These are phyloP conservation scores for Platysteira castanea DNA, from an alignment of 2,113 vertebrate species.

Conservation along the genomic window DNA sequence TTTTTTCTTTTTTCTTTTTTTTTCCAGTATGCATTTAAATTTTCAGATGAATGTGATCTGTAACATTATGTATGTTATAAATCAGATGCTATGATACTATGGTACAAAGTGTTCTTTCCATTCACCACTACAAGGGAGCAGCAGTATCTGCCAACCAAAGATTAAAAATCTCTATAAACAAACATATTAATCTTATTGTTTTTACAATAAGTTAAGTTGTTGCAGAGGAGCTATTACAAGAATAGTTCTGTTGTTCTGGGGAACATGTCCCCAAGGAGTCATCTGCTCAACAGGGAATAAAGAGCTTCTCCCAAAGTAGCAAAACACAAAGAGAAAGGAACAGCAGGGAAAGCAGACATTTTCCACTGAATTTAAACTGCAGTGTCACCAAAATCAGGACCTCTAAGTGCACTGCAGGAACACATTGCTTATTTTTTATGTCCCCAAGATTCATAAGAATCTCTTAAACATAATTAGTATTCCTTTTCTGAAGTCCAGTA, in stretches of 20 bases:
- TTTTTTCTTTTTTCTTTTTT: neutral
- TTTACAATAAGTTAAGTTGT: neutral
- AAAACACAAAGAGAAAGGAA: neutral
- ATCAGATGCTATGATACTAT: neutral
- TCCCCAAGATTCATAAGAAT: neutral
- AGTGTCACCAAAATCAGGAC: neutral
- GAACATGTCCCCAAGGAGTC: neutral
- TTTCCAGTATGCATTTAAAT: neutral
- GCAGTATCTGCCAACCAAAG: neutral
- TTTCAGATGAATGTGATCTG: neutral
- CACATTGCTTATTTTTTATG: neutral
- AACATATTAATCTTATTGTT: neutral
- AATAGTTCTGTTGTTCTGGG: neutral
- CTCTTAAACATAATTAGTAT: slow-evolving; percentile 8
- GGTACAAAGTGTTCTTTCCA: neutral
- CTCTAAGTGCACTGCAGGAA: neutral
- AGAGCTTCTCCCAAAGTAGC: neutral
- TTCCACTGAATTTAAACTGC: neutral
- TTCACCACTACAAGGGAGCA: neutral
- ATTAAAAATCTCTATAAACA: neutral
- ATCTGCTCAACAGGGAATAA: neutral
- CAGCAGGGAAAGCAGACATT: neutral
- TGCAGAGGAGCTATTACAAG: neutral
- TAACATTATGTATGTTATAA: neutral
- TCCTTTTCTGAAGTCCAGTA: slow-evolving; percentile 30